phyloP scores from a whole-genome alignment of 2,113 vertebrate genomes.

The Ictidomys tridecemlineatus region DNA sequence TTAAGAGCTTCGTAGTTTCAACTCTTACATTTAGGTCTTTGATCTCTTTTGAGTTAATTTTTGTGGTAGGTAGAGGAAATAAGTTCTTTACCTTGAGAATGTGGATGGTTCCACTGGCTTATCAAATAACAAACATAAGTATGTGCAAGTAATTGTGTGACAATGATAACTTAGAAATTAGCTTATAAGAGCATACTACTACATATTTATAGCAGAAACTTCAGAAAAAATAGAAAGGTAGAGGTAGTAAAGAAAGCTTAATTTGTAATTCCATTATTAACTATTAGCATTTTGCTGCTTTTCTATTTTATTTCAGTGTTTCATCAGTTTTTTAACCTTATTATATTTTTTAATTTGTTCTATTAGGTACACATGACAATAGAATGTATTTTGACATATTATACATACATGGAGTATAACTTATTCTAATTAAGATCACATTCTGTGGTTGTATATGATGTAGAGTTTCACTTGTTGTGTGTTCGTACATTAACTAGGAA shows the following conservation, averaged over 20 bases:
- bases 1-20: not conserved
- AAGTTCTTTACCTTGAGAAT: not conserved
- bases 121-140: not conserved
- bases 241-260: not conserved
- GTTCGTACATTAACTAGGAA: no score
- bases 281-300: not conserved
- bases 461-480: no score
- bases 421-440: no score
- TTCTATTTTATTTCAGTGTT: not conserved
- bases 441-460: no score
- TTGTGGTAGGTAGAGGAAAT: not conserved
- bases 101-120: not conserved
- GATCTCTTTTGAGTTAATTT: not conserved
- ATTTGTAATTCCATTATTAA: not conserved
- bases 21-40: not conserved
- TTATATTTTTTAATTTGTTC: no score
- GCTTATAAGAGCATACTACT: not conserved
- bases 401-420: no score
- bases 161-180: not conserved
- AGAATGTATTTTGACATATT: no score
- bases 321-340: not conserved
- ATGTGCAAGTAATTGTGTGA: not conserved
- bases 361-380: no score
- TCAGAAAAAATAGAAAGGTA: not conserved
- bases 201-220: not conserved